Conservation (phyloP, 2,113 vertebrate species). For the Lonchura striata region DNA sequence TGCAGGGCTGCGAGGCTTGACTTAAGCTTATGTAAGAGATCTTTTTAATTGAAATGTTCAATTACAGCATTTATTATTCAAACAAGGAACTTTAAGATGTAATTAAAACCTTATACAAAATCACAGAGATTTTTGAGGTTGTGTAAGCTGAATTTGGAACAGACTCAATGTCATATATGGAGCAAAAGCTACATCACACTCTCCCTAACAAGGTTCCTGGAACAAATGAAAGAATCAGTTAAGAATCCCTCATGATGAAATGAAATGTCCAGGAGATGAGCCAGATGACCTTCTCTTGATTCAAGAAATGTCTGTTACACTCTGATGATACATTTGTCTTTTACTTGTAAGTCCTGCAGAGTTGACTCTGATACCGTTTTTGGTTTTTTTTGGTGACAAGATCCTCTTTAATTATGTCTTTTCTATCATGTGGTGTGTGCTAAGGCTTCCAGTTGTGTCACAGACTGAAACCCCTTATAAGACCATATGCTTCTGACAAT, state of each 20-base stretch:
- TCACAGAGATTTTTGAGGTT: neutral
- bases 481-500: neutral
- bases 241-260: neutral
- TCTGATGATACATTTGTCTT: neutral
- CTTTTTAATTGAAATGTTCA: neutral
- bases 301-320: neutral
- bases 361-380: neutral
- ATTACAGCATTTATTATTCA: neutral
- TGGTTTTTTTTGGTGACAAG: neutral
- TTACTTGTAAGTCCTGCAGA: neutral
- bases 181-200: neutral
- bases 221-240: neutral
- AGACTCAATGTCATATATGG: neutral
- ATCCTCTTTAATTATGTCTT: neutral
- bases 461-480: neutral
- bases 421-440: neutral
- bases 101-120: neutral
- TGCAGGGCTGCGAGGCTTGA: neutral
- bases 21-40: neutral
- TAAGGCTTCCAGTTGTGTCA: neutral
- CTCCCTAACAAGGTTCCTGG: neutral
- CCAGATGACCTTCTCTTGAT: neutral
- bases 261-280: neutral
- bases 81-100: neutral
- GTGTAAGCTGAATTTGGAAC: neutral